Evolutionary conservation across 2,113 vertebrate species (phyloP).

Genomic region (Ariopsis seemanni): DNA sequence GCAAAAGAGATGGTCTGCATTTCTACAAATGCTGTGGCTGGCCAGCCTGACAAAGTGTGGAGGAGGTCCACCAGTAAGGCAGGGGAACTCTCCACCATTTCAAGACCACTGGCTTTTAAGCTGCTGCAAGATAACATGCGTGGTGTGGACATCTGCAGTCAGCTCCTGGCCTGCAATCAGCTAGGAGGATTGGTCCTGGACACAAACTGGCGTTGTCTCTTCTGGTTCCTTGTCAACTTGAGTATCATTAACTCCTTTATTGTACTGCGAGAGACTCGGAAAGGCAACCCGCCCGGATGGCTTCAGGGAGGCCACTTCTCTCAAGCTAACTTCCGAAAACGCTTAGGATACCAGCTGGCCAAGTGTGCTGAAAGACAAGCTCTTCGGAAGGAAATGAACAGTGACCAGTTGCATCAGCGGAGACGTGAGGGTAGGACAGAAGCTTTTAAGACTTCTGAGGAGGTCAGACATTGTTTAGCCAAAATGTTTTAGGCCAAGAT

Average conservation of each 20-base stretch:
- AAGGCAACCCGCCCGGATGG: constrained; percentile 70
- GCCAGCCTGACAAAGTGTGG: constrained; percentile 69
- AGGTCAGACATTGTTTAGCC: constrained; percentile 59
- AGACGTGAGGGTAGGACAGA: background rate
- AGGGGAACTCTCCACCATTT: constrained; percentile 65
- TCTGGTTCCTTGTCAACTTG: constrained; percentile 77
- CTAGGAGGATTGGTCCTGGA: constrained; percentile 69
- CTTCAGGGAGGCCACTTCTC: constrained; percentile 71
- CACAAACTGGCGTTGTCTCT: constrained; percentile 70
- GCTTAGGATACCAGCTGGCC: constrained; percentile 71
- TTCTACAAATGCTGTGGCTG: constrained; percentile 68
- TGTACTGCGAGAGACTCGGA: constrained; percentile 71
- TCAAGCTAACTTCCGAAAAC: constrained; percentile 70
- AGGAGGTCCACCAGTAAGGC: constrained; percentile 65
- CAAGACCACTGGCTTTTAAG: constrained; percentile 70
- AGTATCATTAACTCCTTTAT: constrained; percentile 78
- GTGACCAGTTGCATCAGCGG: constrained; percentile 1
- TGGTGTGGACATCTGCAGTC: constrained; percentile 78
- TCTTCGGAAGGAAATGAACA: constrained; percentile 22
- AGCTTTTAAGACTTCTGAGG: constrained; percentile 17
- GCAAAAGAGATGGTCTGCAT: constrained; percentile 75
- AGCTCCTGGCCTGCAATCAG: constrained; percentile 74
- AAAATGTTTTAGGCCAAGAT: constrained; percentile 62
- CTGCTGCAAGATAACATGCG: constrained; percentile 80
- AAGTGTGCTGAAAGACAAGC: constrained; percentile 61